Evolutionary conservation across 2,797 vertebrate species (phyloP), one percentile per base, ranked within the genome.

Genomic region (Miichthys miiuy): DNA sequence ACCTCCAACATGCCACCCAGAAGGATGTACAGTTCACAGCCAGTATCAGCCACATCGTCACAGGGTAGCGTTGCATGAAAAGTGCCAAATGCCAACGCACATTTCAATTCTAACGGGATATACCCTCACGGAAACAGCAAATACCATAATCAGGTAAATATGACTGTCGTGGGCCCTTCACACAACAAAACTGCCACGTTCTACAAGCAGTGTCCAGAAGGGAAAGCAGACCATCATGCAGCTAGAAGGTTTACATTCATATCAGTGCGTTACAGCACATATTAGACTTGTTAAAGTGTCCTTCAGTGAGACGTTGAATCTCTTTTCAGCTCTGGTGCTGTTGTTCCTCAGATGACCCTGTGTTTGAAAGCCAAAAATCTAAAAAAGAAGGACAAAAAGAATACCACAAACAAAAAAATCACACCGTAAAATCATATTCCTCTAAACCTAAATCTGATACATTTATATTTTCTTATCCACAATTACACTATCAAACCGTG

Each of bases 1-100:
- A 78, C 70, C 70, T 64, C 47, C 8, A 44, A 71, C 71, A 64
- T 75, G 85, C 80, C 69, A 83, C 73, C 81, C 81, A 87, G 76
- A 78, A 73, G 50, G 72, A 82, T 76, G 12, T 62, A 62, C 75
- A 56, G 58, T 52, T 30, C 54, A 60, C 54, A 67, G 73, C 58
- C 50, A 75, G 60, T 68, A 77, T 30, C 60, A 73, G 74, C 46
- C 72, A 55, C 25, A 30, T 25, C 80, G 54, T 60, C 52, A 52
- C 56, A 50, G 65, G 42, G 52, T 46, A 57, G 47, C 57, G 78
- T 46, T 48, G 50, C 50, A 38, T 46, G 67, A 72, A 38, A 57
- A 11, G 46, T 27, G 48, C 12, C 68, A 70, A 67, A 64, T 60
- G 38, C 51, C 27, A 11, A 62, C 68, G 50, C 20, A 1, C 25